Evolutionary conservation across 2,113 vertebrate species (phyloP).

Genomic region (Pelecanus crispus): DNA sequence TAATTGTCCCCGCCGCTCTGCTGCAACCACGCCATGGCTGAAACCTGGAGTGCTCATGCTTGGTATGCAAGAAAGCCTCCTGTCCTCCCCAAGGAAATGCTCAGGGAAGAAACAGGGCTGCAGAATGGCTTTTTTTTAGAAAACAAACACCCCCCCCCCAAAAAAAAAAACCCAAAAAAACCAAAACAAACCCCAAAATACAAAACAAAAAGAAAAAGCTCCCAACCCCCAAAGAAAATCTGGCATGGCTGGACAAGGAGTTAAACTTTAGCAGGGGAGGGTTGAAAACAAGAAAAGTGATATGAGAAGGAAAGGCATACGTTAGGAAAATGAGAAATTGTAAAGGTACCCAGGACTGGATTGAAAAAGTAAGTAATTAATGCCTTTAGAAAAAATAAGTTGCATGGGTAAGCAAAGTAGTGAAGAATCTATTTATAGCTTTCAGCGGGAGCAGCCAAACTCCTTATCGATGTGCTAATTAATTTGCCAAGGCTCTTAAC

Average conservation of each 20-base stretch:
- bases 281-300: not conserved
- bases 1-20: not conserved
- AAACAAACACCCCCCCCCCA: fast-evolving
- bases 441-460: not conserved
- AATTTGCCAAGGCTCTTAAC: not conserved
- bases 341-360: not conserved
- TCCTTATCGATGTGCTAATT: not conserved
- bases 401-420: not conserved
- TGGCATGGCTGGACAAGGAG: fast-evolving
- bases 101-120: not conserved
- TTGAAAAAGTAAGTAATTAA: not conserved
- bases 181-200: not conserved
- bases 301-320: not conserved
- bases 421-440: conserved; percentile 11
- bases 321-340: not conserved
- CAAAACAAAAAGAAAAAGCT: not conserved
- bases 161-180: not conserved
- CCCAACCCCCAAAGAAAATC: not conserved
- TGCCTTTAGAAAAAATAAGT: not conserved
- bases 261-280: not conserved
- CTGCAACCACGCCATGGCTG: not conserved
- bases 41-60: not conserved
- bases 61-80: not conserved
- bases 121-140: not conserved
- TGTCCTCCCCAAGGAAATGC: not conserved